A percentile compares a stretch with the other conserved stretches of the same genome.
Evolutionary conservation across 2,888 invertebrate genomes (phyloP).

Genomic region (Hemithea aestivaria): DNA sequence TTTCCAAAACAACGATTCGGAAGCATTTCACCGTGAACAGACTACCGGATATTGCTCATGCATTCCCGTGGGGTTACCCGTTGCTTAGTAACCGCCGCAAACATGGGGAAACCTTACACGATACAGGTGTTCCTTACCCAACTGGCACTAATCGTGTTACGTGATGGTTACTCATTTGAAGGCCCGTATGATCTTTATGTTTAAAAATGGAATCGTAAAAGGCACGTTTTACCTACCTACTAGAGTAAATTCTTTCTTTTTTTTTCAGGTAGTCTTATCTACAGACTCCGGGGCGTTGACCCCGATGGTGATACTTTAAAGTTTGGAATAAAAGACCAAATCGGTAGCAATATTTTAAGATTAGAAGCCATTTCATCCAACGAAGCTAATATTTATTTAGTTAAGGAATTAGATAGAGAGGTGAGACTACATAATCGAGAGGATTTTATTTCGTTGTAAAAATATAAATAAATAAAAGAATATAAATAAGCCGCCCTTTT

Average conservation of each 20-base stretch:
- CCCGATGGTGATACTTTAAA: slow-evolving; percentile 90
- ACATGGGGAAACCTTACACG: slow-evolving; percentile 61
- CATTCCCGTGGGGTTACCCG: slow-evolving; percentile 35
- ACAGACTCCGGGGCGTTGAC: slow-evolving; percentile 89
- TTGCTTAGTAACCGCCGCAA: slow-evolving; percentile 62
- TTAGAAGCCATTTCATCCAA: slow-evolving; percentile 89
- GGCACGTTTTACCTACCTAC: slow-evolving; percentile 1
- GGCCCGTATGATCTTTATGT: slow-evolving; percentile 7
- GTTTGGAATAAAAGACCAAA: slow-evolving; percentile 89
- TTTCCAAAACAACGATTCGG: slow-evolving; percentile 29
- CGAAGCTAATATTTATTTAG: slow-evolving; percentile 92
- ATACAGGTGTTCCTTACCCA: slow-evolving; percentile 8
- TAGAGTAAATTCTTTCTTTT: slow-evolving; percentile 6
- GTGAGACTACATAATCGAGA: slow-evolving; percentile 60
- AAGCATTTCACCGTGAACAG: slow-evolving; percentile 31
- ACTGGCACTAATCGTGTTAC: slow-evolving; percentile 26
- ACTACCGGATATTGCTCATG: slow-evolving; percentile 66
- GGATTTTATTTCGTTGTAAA: neutral
- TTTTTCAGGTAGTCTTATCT: slow-evolving; percentile 87
- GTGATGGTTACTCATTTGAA: slow-evolving; percentile 34
- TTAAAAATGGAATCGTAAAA: too few species aligned
- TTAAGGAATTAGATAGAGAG: slow-evolving; percentile 94
- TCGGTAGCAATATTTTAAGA: slow-evolving; percentile 89
- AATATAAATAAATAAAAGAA: too few species aligned
- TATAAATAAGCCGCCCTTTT: slow-evolving; percentile 28